Base-by-base conservation (phyloP, 1,140 invertebrate genomes). In the Conus betulinus region DNA sequence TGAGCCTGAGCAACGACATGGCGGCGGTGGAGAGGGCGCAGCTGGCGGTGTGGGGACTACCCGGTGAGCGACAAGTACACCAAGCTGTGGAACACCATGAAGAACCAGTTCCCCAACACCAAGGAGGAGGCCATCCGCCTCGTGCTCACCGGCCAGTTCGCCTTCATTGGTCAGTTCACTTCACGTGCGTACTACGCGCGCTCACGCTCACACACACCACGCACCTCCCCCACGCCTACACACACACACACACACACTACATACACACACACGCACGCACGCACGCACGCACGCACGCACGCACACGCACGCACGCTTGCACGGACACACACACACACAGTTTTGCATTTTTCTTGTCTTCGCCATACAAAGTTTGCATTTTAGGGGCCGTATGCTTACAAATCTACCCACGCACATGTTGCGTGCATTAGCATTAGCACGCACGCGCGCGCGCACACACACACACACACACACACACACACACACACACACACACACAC, bases 1-100 rank as follows among this genome's bases (percentile, higher is more conserved):
- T 99, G 97, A 98, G 98, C 60, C 95, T 99, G 15, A 99, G 99
- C 92, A 98, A 99, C 94, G 98, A 97, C 87, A 94, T 99, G 25
- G 97, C 97, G 17, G 97, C 98, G 71, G 96, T 98, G 0, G 98
- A 99, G 93, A 95, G 98, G 83, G 97, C 98, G 0, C 98, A 99
- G 94, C 94, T 99, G 20, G 98, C 99, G 0, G 99, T 99, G 0
- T 99, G 99, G 99, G 99, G 99, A 99, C 94, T 99, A 99, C 95
- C 99, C 99, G 0, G 98, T 99, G 0, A 98, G 98, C 92, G 98
- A 99, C 94, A 99, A 99, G 93, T 99, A 99, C 95, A 99, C 98
- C 1, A 99, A 99, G 95, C 99, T 99, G 97, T 99, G 98, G 97
- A 97, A 99, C 94, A 98, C 98, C 0, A 99, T 99, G 98, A 97